These are phyloP conservation scores for Lomographa bimaculata DNA, from an alignment of 2,888 invertebrate species.

Conservation along the genomic window DNA sequence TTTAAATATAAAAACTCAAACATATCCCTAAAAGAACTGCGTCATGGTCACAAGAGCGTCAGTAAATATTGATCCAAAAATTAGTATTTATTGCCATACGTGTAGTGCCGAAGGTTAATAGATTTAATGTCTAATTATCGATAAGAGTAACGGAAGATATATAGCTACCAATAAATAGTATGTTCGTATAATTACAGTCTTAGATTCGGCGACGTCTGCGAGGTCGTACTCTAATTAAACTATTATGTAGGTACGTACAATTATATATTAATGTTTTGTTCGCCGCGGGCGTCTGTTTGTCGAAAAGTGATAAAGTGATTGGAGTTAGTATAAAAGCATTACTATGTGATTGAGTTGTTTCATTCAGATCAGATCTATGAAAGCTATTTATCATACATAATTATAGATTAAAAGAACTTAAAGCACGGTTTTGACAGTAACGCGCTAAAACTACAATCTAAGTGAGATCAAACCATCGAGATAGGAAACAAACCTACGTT, in stretches of 20 bases:
- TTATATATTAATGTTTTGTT: slow-evolving; percentile 31
- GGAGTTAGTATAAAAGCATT: no score
- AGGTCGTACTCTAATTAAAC: slow-evolving; percentile 54
- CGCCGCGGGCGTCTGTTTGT: slow-evolving; percentile 32
- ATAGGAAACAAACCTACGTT: no score
- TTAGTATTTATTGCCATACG: slow-evolving; percentile 19
- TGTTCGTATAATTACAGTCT: slow-evolving; percentile 37
- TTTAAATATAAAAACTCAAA: no score
- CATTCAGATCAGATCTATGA: no score
- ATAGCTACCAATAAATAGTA: slow-evolving; percentile 38
- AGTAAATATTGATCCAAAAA: slow-evolving; percentile 25
- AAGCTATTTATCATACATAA: no score
- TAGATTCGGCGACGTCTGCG: slow-evolving; percentile 43
- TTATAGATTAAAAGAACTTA: no score
- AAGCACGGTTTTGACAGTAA: no score
- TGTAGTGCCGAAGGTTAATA: slow-evolving; percentile 41
- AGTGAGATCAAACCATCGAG: no score
- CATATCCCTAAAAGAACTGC: no score
- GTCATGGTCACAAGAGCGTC: slow-evolving; percentile 16
- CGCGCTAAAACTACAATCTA: no score
- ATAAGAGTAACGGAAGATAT: slow-evolving; percentile 45
- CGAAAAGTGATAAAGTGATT: slow-evolving; percentile 3
- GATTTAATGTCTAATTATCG: slow-evolving; percentile 37
- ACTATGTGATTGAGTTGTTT: no score
- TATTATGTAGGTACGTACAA: slow-evolving; percentile 38